These are phyloP conservation scores for Diplosoma virens DNA, from an alignment of 23 tunicate genomes.

Conservation along the genomic window DNA sequence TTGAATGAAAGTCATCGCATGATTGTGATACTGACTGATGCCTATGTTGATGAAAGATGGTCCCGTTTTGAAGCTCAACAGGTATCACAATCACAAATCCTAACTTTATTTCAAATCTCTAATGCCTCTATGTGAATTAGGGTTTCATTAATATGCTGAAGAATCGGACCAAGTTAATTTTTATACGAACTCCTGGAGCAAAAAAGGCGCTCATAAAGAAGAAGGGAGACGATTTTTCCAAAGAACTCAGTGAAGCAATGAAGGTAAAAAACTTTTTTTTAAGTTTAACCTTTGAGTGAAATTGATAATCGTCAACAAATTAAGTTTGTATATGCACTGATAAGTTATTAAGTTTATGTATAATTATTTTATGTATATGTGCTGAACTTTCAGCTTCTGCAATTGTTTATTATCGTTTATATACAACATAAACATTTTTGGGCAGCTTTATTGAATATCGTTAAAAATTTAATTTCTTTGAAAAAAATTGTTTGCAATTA, in stretches of 20 bases:
- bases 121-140: no score
- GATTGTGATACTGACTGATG: slow-evolving; percentile 64
- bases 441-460: no score
- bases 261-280: background rate
- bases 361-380: no score
- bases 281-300: no score
- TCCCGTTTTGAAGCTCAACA: slow-evolving; percentile 49
- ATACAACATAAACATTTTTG: background rate
- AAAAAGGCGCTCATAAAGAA: slow-evolving; percentile 1
- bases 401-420: no score
- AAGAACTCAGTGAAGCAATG: slow-evolving; percentile 16
- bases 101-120: no score
- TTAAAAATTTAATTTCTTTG: background rate
- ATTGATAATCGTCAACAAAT: no score
- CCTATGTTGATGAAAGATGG: slow-evolving; percentile 67
- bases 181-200: slow-evolving; percentile 30
- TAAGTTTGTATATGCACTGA: no score
- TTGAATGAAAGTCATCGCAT: slow-evolving; percentile 73
- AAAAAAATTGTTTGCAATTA: background rate
- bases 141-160: slow-evolving; percentile 32
- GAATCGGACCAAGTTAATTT: slow-evolving; percentile 34
- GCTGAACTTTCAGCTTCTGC: no score
- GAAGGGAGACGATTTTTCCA: slow-evolving; percentile 16
- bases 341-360: no score
- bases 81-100: no score